phyloP scores from a whole-genome alignment of 2,797 vertebrate genomes.

The Oreortyx pictus region DNA sequence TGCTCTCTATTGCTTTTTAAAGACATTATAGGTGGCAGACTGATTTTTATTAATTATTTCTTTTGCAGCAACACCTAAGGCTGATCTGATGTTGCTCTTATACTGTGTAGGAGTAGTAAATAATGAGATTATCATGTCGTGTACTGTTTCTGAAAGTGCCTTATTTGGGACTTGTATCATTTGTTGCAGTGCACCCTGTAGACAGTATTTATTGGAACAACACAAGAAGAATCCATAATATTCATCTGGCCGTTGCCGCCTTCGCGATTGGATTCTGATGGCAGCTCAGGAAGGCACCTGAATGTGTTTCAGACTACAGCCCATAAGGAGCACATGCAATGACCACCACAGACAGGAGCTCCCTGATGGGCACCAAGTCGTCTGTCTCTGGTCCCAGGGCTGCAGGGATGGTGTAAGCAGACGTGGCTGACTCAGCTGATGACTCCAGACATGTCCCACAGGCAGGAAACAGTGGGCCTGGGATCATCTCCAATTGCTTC shows the following conservation, averaged over 20 bases:
- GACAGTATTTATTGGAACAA: constrained; percentile 48
- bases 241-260: background rate
- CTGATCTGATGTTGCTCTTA: constrained; percentile 41
- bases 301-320: background rate
- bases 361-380: accelerated
- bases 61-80: constrained; percentile 53
- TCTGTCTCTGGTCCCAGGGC: background rate
- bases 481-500: accelerated
- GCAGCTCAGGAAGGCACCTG: background rate
- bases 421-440: accelerated
- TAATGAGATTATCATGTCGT: constrained; percentile 55
- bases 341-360: accelerated
- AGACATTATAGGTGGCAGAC: constrained; percentile 54
- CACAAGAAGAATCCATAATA: constrained; percentile 32
- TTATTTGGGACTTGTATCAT: constrained; percentile 48
- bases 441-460: background rate
- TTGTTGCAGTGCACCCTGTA: constrained; percentile 45
- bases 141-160: constrained; percentile 16
- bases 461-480: background rate
- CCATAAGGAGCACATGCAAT: accelerated
- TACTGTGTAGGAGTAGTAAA: constrained; percentile 57
- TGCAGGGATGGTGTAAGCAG: accelerated
- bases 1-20: constrained; percentile 51
- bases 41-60: constrained; percentile 74
- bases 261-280: background rate